Evolutionary conservation across 2,797 vertebrate species (phyloP).

Genomic region (Onychomys arenicola): DNA sequence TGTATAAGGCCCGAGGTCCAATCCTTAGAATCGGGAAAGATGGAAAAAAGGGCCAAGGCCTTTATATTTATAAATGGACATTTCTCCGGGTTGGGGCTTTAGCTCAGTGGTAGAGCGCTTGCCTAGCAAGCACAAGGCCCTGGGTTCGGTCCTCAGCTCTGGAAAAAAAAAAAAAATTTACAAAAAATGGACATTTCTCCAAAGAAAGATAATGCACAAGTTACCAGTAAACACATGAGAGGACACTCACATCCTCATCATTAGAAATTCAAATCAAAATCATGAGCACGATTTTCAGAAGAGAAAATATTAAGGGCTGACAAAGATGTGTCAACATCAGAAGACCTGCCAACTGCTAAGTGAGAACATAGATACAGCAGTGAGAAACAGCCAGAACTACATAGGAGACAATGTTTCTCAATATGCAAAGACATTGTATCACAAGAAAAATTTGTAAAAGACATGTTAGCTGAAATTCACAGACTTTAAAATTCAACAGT

Average conservation of each 20-base stretch:
- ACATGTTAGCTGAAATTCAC: neutral
- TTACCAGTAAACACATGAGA: neutral
- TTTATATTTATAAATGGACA: neutral
- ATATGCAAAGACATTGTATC: neutral
- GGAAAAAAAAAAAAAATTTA: too few relatives aligned
- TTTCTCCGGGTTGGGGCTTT: too few relatives aligned
- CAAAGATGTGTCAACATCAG: neutral
- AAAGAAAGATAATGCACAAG: neutral
- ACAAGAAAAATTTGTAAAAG: neutral
- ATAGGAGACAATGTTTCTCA: neutral
- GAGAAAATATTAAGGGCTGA: neutral
- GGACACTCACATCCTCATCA: neutral
- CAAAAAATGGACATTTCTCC: neutral
- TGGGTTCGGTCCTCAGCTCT: too few relatives aligned
- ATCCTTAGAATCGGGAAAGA: neutral
- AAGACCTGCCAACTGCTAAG: neutral
- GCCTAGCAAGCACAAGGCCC: too few relatives aligned
- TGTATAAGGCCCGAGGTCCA: neutral
- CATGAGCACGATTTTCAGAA: neutral
- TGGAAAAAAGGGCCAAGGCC: neutral
- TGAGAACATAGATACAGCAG: neutral
- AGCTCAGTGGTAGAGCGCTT: too few relatives aligned
- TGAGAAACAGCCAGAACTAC: neutral
- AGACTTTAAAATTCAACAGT: neutral
- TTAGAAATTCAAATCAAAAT: neutral